Base-by-base conservation (phyloP, 2,888 invertebrate genomes). In the Maniola hyperantus region DNA sequence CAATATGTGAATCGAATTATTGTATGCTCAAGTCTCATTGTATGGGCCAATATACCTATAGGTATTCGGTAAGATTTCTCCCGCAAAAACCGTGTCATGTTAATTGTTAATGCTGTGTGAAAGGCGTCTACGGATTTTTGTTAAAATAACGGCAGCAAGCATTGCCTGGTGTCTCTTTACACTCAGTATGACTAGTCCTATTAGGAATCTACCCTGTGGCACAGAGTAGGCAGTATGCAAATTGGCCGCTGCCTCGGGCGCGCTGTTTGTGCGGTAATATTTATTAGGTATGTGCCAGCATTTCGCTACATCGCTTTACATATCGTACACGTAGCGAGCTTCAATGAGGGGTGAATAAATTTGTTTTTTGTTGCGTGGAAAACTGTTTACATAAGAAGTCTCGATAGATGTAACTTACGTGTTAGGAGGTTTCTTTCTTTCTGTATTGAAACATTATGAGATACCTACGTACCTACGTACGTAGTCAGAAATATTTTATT, bases 221-320 rank as follows among this genome's bases (percentile, higher is more conserved):
- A 61, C 51, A 66, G 76, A 76, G 79, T 79, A 78, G 79, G 82
- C 79, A 78, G 76, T 82, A 87, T 88, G 87, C 83, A 84, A 88
- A 88, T 87, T 77, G 64, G 75, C 74, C 74, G 76, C 75, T 76
- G 79, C 80, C 74, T 71, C 72, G 67, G 71, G 73, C 73, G 72
- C 70, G 71, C 77, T 86, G 86, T 87, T 87, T 87, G 84, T 84
- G 83, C 78, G 82, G 80, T 81, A 77, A 79, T 84, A 82, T 86
- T 84, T 85, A 76, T 83, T 81, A 83, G 81, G 73, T 75, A 71
- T 72, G 71, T 71, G 77, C 73, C 66, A 71, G 69, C 80, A 39
- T 66, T 66, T 51, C 61, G 60, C 64, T 69, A 63, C 74, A 75
- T 73, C 76, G 79, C 78, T 80, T 79, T 82, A 81, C 77, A 77